Percentiles rank a stretch among this genome's conserved stretches.
These are phyloP conservation scores for Aleiodes alternator DNA, from an alignment of 2,888 invertebrate genomes.

Conservation along the genomic window DNA sequence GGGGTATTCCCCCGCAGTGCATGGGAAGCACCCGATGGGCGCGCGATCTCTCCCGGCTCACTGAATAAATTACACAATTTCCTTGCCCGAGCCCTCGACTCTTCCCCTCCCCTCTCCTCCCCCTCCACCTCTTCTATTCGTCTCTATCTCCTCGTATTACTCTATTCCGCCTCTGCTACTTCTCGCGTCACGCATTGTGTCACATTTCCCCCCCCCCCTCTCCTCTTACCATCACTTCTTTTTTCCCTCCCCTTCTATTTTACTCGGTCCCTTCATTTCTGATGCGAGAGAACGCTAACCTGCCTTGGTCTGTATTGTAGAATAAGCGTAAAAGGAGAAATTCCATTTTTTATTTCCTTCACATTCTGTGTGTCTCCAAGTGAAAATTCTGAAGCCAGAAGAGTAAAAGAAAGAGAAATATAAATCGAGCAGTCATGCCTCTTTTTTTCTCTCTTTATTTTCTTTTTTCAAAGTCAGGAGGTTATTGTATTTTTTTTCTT, in stretches of 20 bases:
- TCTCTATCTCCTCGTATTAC: background rate
- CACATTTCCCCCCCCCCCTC: slow-evolving; percentile 49
- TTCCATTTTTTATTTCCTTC: background rate
- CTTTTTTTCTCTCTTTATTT: background rate
- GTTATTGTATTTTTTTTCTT: background rate
- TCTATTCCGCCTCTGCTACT: slow-evolving; percentile 37
- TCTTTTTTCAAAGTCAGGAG: background rate
- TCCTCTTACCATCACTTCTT: slow-evolving; percentile 2
- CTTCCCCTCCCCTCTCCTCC: background rate
- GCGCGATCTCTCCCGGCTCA: slow-evolving; percentile 56
- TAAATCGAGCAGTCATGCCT: background rate
- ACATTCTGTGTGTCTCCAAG: background rate
- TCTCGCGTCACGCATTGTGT: slow-evolving; percentile 56
- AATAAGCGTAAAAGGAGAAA: background rate
- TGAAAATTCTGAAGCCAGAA: background rate
- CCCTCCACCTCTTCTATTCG: slow-evolving; percentile 31
- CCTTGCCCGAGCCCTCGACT: slow-evolving; percentile 48
- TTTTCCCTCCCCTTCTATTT: slow-evolving; percentile 17
- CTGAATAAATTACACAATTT: slow-evolving; percentile 69
- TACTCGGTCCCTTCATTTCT: slow-evolving; percentile 21
- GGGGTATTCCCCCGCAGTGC: slow-evolving; percentile 24
- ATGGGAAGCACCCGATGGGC: slow-evolving; percentile 45
- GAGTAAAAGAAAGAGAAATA: background rate
- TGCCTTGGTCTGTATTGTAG: background rate
- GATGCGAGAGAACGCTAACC: slow-evolving; percentile 36